Conservation (phyloP, 2,888 invertebrate species). For the Hololepta plana region DNA sequence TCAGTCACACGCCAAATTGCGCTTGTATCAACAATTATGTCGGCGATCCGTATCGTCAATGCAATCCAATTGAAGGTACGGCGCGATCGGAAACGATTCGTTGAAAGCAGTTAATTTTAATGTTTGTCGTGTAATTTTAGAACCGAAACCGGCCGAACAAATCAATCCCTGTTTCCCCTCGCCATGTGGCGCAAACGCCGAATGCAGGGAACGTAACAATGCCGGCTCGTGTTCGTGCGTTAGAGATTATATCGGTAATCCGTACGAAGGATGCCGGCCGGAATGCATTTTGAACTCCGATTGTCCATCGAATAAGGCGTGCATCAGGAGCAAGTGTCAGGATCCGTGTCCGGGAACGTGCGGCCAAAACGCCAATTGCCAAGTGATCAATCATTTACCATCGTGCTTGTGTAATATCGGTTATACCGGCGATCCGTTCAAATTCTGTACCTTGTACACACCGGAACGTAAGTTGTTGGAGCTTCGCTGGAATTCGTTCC, state of each 20-base stretch:
- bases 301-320: constrained; percentile 51
- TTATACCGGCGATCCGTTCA: constrained; percentile 62
- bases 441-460: constrained; percentile 32
- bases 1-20: constrained; percentile 60
- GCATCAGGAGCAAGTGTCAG: constrained; percentile 51
- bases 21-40: constrained; percentile 45
- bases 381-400: constrained; percentile 54
- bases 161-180: constrained; percentile 40
- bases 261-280: constrained; percentile 58
- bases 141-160: constrained; percentile 19
- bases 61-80: constrained; percentile 21
- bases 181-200: constrained; percentile 49
- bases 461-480: constrained; percentile 13
- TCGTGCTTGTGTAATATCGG: constrained; percentile 50
- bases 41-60: constrained; percentile 52
- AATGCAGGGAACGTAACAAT: constrained; percentile 43
- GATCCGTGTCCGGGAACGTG: constrained; percentile 68
- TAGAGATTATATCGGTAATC: constrained; percentile 54
- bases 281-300: constrained; percentile 58
- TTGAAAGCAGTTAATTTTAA: constrained; percentile 9
- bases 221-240: constrained; percentile 53
- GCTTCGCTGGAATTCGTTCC: constrained; percentile 3
- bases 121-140: background rate
- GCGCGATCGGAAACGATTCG: background rate
- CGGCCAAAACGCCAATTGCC: constrained; percentile 52